phyloP scores from a whole-genome alignment of 1,140 invertebrate species.

The Trachelipus rathkii region DNA sequence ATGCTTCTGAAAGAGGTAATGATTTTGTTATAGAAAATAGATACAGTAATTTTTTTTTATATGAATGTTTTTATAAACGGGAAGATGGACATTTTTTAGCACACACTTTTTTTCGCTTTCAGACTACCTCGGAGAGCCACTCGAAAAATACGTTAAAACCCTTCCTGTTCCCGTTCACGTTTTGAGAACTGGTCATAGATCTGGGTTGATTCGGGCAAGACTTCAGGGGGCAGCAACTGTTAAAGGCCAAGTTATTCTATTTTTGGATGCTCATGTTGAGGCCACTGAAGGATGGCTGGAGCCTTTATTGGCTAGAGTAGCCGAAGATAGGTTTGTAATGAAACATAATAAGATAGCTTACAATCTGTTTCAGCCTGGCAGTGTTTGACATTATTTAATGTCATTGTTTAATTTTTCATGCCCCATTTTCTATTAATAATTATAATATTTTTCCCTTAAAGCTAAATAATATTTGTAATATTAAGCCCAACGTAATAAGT shows the following conservation, averaged over 20 bases:
- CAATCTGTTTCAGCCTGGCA: no score
- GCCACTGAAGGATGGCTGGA: conserved; percentile 87
- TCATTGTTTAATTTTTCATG: no score
- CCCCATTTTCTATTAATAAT: no score
- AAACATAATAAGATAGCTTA: no score
- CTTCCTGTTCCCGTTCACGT: conserved; percentile 79
- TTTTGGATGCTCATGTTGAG: conserved; percentile 95
- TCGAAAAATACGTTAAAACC: conserved; percentile 83
- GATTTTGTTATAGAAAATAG: no score
- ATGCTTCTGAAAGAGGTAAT: conserved; percentile 85
- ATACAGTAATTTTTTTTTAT: no score
- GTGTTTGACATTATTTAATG: no score
- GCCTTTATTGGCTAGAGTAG: conserved; percentile 81
- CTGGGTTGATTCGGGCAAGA: conserved; percentile 87
- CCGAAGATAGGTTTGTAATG: conserved; percentile 64
- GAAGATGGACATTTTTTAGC: background rate
- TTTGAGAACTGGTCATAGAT: conserved; percentile 79
- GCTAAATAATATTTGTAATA: no score
- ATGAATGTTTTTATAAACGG: no score
- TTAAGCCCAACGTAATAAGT: no score
- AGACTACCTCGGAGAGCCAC: conserved; percentile 81
- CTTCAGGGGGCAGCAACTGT: conserved; percentile 86
- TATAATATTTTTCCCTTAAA: no score
- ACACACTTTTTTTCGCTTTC: conserved; percentile 28
- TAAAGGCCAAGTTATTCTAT: conserved; percentile 89